Base-by-base conservation (phyloP, 2,797 vertebrate genomes). In the Cercopithecus hamlyni region DNA sequence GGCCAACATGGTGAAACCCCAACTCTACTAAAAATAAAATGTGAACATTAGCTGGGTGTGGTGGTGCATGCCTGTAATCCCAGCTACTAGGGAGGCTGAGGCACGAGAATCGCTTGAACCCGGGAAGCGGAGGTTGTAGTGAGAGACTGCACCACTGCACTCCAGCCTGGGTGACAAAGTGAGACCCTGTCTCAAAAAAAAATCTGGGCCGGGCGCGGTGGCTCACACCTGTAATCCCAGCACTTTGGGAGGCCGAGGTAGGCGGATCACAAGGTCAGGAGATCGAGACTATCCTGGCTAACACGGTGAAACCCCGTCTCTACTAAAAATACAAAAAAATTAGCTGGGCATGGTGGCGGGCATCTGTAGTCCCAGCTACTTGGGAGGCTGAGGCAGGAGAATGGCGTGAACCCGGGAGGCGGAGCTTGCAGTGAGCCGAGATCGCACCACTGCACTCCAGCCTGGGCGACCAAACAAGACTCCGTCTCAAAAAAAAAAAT, bases 171-270 rank as follows among this genome's bases (percentile, higher is more conserved):
- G 61, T 33, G 14, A 64, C 61, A 64, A 1, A 64, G 14, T 0
- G 14, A 64, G 14, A 64, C 61, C 3, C 61, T 3, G 7, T 33
- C 61, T 33, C 61, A 17, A 33, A 64, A 33, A 64, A 61, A 55
- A 55, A 55, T 8, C 19, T 22, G 20, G 7, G 7, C 52, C 2
- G 0, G 19, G 52, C 7, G 52, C 2, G 0, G 52, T 55, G 19
- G 19, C 7, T 22, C 52, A 55, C 52, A 8, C 7, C 52, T 55
- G 52, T 55, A 55, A 55, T 55, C 52, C 52, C 52, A 55, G 52
- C 52, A 55, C 52, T 55, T 55, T 55, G 52, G 19, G 19, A 55
- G 52, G 52, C 52, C 1, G 52, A 55, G 52, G 19, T 8, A 7
- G 52, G 52, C 1, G 2, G 52, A 55, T 55, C 52, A 55, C 52